These are phyloP conservation scores for Engraulis encrasicolus DNA, from an alignment of 2,113 vertebrate species.

Conservation along the genomic window DNA sequence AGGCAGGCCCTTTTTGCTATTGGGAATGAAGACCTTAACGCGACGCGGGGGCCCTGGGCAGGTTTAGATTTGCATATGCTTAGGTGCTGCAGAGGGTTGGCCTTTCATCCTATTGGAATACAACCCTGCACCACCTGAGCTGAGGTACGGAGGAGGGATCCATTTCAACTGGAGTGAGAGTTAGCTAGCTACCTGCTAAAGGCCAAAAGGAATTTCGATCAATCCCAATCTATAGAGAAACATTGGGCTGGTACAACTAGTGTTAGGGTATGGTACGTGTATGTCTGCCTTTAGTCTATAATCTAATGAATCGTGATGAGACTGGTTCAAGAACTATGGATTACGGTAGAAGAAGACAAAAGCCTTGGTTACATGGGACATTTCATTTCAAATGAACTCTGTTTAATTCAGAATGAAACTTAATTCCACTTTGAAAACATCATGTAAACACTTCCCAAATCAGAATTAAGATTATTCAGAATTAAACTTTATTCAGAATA, in stretches of 20 bases:
- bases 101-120: background rate
- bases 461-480: no score
- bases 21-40: background rate
- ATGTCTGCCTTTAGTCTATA: no score
- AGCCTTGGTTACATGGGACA: no score
- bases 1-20: background rate
- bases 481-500: no score
- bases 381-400: no score
- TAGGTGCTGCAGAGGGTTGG: background rate
- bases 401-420: no score
- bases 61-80: constrained; percentile 11
- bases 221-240: background rate
- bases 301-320: background rate
- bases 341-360: no score
- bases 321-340: background rate
- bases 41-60: background rate
- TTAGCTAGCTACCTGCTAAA: background rate
- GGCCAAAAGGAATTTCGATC: background rate
- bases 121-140: background rate
- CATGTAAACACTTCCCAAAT: no score
- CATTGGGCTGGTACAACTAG: background rate
- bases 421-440: no score
- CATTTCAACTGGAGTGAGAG: background rate
- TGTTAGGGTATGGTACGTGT: no score
- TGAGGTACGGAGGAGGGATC: background rate